These are phyloP conservation scores for Xenops minutus DNA, from an alignment of 2,797 vertebrate species.

Conservation along the genomic window DNA sequence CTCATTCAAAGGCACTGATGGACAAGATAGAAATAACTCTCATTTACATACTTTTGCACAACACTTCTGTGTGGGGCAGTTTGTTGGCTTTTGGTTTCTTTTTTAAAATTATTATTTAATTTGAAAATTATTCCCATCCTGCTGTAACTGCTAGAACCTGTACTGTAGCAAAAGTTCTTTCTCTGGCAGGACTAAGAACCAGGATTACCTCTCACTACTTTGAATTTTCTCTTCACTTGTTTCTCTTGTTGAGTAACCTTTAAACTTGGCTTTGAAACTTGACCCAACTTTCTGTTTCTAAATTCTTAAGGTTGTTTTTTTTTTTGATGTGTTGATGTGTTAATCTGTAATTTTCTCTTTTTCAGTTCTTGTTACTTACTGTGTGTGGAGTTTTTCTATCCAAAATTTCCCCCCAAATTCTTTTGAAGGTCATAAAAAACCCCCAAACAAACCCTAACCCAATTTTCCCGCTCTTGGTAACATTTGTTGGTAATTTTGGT, in stretches of 20 bases:
- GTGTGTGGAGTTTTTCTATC: neutral
- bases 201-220: neutral
- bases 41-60: neutral
- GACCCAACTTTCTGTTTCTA: constrained; percentile 7
- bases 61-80: neutral
- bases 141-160: neutral
- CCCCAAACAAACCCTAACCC: neutral
- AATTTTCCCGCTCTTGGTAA: neutral
- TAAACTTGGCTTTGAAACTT: constrained; percentile 21
- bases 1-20: neutral
- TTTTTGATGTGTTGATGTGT: neutral
- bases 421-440: neutral
- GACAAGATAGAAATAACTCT: neutral
- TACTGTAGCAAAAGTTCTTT: neutral
- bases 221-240: neutral
- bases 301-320: neutral
- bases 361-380: neutral
- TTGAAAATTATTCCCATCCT: neutral
- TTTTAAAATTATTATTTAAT: neutral
- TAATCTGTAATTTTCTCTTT: neutral
- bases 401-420: neutral
- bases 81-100: neutral
- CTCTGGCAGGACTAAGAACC: neutral
- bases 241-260: neutral
- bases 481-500: neutral